Base-by-base conservation (phyloP, 2,113 vertebrate species). In the Miniopterus natalensis region DNA sequence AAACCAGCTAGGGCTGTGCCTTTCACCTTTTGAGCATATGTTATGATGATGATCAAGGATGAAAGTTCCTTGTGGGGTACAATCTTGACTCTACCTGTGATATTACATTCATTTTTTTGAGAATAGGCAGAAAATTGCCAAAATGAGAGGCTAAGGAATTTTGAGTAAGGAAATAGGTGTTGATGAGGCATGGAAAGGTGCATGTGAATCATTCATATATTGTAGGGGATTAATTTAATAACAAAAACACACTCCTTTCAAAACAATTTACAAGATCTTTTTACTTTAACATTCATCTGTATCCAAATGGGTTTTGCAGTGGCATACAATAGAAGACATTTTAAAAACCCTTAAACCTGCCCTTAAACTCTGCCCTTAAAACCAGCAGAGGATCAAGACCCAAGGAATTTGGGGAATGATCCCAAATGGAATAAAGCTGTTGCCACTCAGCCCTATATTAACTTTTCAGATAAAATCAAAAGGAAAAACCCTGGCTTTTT, bases 101-200 rank as follows among this genome's bases (percentile, higher is more conserved):
- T 86, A 59, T 61, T 70, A 11, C 15, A 21, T 91, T 75, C 31
- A 74, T 94, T 25, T 78, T 92, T 88, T 94, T 92, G 42, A 55
- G 25, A 20, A 68, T 81, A 70, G 36, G 15, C 40, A 83, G 36
- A 47, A 79, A 89, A 78, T 93, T 31, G 73, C 57, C 83, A 84
- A 87, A 93, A 49, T 79, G 36, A 91, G 53, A 78, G 45, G 31
- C 81, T 57, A 42, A 93, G 65, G 81, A 91, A 93, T 91, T 90
- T 93, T 57, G 23, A 68, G 20, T 49, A 21, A 80, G 17, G 36
- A 79, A 42, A 36, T 40, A 70, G 9, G 31, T 95, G 65, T 85
- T 88, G 20, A 51, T 78, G 27, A 92, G 51, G 53, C 70, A 21
- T 83, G 29, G 65, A 68, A 86, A 55, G 23, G 25, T 92, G 14